Evolutionary conservation across 2,888 invertebrate species (phyloP), one percentile per base, ranked within the genome.

Genomic region (Proisotoma minuta): DNA sequence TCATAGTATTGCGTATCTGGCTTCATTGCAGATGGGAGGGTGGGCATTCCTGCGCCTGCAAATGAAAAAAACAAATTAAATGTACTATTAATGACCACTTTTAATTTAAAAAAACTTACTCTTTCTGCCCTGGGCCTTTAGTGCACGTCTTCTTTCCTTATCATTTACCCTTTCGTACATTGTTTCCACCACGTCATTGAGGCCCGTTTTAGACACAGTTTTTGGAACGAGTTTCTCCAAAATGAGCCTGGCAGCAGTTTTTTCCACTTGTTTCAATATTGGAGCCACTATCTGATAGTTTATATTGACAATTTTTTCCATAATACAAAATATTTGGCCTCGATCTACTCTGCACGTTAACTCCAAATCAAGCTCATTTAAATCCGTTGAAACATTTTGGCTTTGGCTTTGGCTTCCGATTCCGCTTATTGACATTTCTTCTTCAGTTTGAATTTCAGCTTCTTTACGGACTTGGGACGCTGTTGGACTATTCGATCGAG

Each of bases 101-200:
- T n/a, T n/a, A n/a, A n/a, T n/a, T n/a, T n/a, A n/a, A n/a, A n/a
- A n/a, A n/a, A n/a, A n/a, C n/a, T n/a, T n/a, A n/a, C n/a, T n/a
- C n/a, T n/a, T n/a, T n/a, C 40, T 29, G n/a, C 49, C 34, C 3
- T 39, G 43, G 18, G 8, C 40, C n/a, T 39, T 22, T 0, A 2
- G 26, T 24, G 51, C 62, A 29, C 39, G 52, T 40, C 20, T 39
- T 24, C 49, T 40, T 18, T 59, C 28, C 3, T 26, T 10, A 23
- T 60, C 57, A 20, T 56, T 28, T 28, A 53, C 64, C 28, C 57
- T 57, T 8, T 57, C 34, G 20, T 53, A 64, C 58, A 64, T 64
- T 34, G 48, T 57, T 18, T 64, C 60, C 12, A 56, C 54, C 1
- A 61, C 20, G 3, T 49, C 49, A 8, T 60, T 58, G 23, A 64